Evolutionary conservation across 2,113 vertebrate species (phyloP).

Genomic region (Aviceda subcristata): DNA sequence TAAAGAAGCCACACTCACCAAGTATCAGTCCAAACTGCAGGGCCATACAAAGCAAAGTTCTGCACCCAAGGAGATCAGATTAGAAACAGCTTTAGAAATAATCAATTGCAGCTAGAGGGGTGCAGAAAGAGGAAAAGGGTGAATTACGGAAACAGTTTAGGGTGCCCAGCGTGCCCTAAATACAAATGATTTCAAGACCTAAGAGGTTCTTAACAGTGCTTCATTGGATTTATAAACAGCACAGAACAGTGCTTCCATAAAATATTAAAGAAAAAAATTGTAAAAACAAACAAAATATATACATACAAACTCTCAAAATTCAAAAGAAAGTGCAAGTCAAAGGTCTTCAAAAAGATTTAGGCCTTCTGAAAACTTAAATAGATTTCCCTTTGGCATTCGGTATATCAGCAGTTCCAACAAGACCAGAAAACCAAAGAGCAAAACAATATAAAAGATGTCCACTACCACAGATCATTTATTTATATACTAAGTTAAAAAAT

Average conservation of each 20-base stretch:
- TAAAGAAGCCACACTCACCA: not conserved
- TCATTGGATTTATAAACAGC: not conserved
- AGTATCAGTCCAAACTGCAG: not conserved
- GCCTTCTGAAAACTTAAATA: not conserved
- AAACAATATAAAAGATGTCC: not conserved
- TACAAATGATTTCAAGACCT: not conserved
- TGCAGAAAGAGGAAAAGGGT: not conserved
- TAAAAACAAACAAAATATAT: not conserved
- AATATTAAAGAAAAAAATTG: not conserved
- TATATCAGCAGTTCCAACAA: not conserved
- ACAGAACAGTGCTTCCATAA: not conserved
- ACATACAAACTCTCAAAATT: not conserved
- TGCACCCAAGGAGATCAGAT: not conserved
- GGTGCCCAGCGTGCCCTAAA: not conserved
- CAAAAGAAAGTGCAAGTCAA: not conserved
- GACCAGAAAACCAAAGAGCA: not conserved
- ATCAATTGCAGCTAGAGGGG: not conserved
- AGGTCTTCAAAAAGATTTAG: not conserved
- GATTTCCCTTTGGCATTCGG: not conserved
- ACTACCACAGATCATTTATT: conserved; percentile 75
- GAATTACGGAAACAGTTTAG: not conserved
- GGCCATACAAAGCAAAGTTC: not conserved
- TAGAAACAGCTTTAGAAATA: not conserved
- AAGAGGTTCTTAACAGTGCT: not conserved
- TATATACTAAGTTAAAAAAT: conserved; percentile 80